phyloP scores from a whole-genome alignment of 2,113 vertebrate genomes.

The Leucoraja erinaceus region DNA sequence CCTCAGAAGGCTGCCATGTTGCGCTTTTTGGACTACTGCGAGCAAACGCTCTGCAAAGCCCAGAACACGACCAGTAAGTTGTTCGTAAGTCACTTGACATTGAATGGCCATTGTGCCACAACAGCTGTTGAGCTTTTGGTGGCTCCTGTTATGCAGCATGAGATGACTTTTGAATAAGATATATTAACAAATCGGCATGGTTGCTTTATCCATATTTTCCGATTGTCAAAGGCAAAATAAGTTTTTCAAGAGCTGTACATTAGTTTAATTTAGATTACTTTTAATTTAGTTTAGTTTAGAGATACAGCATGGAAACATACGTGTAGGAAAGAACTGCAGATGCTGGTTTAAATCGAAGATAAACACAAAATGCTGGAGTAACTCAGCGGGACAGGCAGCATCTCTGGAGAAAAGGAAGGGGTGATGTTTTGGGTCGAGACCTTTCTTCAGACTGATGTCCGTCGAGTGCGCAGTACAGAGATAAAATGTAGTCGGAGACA shows the following conservation, averaged over 20 bases:
- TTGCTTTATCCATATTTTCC: background rate
- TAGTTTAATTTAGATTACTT: too few relatives aligned
- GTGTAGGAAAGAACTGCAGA: too few relatives aligned
- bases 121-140: background rate
- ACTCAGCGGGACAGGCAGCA: too few relatives aligned
- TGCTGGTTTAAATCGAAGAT: too few relatives aligned
- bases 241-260: background rate
- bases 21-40: conserved; percentile 87
- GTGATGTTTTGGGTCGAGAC: too few relatives aligned
- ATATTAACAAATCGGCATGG: background rate
- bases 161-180: background rate
- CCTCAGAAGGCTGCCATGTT: conserved; percentile 78
- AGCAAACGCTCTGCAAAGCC: conserved; percentile 80
- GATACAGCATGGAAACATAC: too few relatives aligned
- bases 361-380: too few relatives aligned
- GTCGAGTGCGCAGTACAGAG: too few relatives aligned
- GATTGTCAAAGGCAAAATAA: background rate
- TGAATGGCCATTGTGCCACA: background rate
- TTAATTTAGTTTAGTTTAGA: too few relatives aligned
- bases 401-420: too few relatives aligned
- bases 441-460: too few relatives aligned
- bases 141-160: background rate
- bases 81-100: background rate
- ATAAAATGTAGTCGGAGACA: too few relatives aligned
- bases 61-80: conserved; percentile 79